phyloP scores from a whole-genome alignment of 2,113 vertebrate genomes.

The Megaleporinus macrocephalus region DNA sequence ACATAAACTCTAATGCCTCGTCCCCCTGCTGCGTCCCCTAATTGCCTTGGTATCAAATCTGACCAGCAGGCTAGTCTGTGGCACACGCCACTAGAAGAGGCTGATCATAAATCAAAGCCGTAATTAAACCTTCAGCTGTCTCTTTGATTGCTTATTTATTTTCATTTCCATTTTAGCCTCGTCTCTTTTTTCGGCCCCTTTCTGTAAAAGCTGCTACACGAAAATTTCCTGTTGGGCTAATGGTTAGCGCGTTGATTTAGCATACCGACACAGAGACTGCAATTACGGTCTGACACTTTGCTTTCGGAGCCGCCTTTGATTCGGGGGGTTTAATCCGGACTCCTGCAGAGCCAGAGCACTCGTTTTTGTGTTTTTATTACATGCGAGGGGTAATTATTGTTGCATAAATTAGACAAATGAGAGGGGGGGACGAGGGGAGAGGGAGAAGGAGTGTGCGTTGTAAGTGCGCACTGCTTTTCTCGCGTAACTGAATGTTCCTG shows the following conservation, averaged over 20 bases:
- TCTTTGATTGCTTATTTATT: constrained; percentile 55
- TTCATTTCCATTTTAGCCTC: constrained; percentile 46
- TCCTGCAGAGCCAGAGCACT: constrained; percentile 67
- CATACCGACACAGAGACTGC: constrained; percentile 63
- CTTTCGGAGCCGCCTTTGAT: constrained; percentile 67
- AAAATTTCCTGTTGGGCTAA: constrained; percentile 55
- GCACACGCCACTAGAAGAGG: constrained; percentile 23
- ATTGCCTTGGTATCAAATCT: constrained; percentile 38
- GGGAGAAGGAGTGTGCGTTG: constrained; percentile 47
- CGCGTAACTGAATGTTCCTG: constrained; percentile 65
- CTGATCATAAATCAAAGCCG: constrained; percentile 53
- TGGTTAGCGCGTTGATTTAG: constrained; percentile 62
- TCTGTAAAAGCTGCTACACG: constrained; percentile 46
- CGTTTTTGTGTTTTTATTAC: constrained; percentile 70
- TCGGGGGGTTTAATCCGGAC: constrained; percentile 71
- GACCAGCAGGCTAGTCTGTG: constrained; percentile 37
- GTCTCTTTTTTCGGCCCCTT: constrained; percentile 23
- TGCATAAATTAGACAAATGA: constrained; percentile 78
- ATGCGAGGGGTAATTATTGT: constrained; percentile 76
- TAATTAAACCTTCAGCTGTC: constrained; percentile 57
- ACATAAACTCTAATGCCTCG: not conserved
- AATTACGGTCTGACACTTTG: constrained; percentile 66
- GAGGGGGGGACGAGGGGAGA: constrained; percentile 55
- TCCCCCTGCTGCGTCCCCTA: constrained; percentile 14
- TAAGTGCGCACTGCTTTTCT: constrained; percentile 51